Evolutionary conservation across 1,140 invertebrate species (phyloP).

Genomic region (Nomia melanderi): DNA sequence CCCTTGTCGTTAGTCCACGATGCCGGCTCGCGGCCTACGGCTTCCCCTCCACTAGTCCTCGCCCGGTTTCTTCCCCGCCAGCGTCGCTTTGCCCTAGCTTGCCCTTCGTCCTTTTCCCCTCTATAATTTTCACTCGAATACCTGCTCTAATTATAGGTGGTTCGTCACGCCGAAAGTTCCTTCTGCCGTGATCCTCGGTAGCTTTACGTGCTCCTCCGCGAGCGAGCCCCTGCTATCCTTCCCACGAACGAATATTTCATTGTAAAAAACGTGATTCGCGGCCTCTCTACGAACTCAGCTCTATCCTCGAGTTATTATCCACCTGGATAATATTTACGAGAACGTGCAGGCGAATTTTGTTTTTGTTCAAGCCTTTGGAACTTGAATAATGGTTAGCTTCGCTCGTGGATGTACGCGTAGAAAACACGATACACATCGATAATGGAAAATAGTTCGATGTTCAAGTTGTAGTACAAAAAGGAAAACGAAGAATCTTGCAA

Average conservation of each 20-base stretch:
- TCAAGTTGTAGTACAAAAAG: no score
- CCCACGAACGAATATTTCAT: constrained; percentile 8
- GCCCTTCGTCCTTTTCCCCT: constrained; percentile 59
- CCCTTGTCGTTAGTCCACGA: not conserved
- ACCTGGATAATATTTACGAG: no score
- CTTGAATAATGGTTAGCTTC: no score
- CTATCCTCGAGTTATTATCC: not conserved
- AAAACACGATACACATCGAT: no score
- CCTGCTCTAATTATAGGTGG: constrained; percentile 77
- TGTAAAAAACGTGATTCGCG: not conserved
- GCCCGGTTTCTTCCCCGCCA: constrained; percentile 5
- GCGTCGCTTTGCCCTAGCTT: constrained; percentile 39
- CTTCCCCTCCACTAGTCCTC: not conserved
- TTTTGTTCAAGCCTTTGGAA: no score
- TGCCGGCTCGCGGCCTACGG: not conserved
- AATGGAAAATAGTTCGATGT: no score
- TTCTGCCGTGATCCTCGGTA: constrained; percentile 48
- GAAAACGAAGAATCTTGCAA: no score
- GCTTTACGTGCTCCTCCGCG: constrained; percentile 18
- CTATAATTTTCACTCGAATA: constrained; percentile 75
- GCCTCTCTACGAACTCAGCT: not conserved
- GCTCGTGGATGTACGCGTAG: no score
- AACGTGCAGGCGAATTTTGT: no score
- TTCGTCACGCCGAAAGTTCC: constrained; percentile 62
- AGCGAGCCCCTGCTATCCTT: not conserved